Conservation (phyloP, 2,113 vertebrate genomes). For the Hemiprocne comata region DNA sequence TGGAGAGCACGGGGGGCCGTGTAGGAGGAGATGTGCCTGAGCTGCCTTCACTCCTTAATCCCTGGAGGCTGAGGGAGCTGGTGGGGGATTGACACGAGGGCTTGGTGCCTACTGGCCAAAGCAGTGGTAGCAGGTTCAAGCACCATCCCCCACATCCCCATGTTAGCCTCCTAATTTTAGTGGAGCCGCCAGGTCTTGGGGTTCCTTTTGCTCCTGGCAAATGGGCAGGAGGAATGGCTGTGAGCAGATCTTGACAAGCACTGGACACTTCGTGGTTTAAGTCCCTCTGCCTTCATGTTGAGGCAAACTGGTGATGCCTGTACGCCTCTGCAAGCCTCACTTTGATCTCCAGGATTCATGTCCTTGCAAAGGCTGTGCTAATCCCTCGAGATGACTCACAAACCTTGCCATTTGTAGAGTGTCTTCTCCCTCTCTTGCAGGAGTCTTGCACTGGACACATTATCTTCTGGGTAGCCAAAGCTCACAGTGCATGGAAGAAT, state of each 20-base stretch:
- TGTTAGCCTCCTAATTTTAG: rapidly evolving
- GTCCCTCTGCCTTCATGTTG: background rate
- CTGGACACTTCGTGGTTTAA: rapidly evolving
- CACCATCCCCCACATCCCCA: rapidly evolving
- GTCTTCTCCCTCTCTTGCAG: background rate
- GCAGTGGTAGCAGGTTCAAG: rapidly evolving
- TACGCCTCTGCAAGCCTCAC: background rate
- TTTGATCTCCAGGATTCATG: background rate
- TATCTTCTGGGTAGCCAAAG: background rate
- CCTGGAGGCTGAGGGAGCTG: background rate
- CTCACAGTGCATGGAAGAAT: background rate
- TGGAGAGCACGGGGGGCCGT: rapidly evolving
- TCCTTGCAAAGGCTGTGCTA: background rate
- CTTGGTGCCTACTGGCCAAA: rapidly evolving
- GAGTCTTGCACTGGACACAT: background rate
- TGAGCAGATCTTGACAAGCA: background rate
- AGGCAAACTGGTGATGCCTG: background rate
- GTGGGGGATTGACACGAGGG: rapidly evolving
- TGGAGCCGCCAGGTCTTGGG: background rate
- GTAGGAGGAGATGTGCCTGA: rapidly evolving
- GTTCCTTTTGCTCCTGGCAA: background rate
- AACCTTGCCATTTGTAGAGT: background rate
- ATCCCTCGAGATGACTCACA: background rate
- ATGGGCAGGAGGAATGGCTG: background rate
- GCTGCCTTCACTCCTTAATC: rapidly evolving